phyloP scores from a whole-genome alignment of 2,888 invertebrate genomes.

The Lordiphosa fenestrarum region DNA sequence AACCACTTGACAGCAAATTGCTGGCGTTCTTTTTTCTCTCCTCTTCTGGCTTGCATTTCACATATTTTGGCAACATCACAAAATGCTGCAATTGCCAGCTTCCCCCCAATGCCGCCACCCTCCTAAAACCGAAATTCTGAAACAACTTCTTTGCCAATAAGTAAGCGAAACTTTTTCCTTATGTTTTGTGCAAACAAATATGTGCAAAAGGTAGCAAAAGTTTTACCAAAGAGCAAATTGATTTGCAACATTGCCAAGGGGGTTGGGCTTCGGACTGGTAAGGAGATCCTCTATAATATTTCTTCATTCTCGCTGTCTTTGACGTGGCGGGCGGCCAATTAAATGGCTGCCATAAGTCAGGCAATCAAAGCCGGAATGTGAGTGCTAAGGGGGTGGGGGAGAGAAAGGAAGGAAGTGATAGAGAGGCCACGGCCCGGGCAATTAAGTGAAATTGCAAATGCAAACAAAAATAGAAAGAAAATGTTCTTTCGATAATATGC shows the following conservation, averaged over 20 bases:
- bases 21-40: constrained; percentile 20
- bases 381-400: not conserved
- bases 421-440: constrained; percentile 28
- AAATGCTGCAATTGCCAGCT: constrained; percentile 36
- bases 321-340: constrained; percentile 62
- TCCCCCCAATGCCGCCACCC: not conserved
- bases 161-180: constrained; percentile 60
- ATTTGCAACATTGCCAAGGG: constrained; percentile 50
- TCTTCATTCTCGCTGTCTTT: constrained; percentile 63
- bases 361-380: constrained; percentile 50
- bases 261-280: constrained; percentile 2
- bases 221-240: constrained; percentile 55
- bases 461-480: constrained; percentile 37
- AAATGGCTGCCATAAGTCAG: constrained; percentile 60
- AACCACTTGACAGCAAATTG: constrained; percentile 53
- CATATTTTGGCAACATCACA: constrained; percentile 36
- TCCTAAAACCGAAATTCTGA: constrained; percentile 25
- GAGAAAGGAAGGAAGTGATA: not conserved
- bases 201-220: constrained; percentile 50
- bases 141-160: constrained; percentile 54
- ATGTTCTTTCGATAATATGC: not conserved
- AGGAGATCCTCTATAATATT: constrained; percentile 42
- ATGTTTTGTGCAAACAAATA: constrained; percentile 61
- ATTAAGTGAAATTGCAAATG: constrained; percentile 60
- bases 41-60: constrained; percentile 23